Percentiles rank a stretch among this genome's conserved stretches.
Evolutionary conservation across 2,797 vertebrate species (phyloP).

Genomic region (Pogoniulus pusillus): DNA sequence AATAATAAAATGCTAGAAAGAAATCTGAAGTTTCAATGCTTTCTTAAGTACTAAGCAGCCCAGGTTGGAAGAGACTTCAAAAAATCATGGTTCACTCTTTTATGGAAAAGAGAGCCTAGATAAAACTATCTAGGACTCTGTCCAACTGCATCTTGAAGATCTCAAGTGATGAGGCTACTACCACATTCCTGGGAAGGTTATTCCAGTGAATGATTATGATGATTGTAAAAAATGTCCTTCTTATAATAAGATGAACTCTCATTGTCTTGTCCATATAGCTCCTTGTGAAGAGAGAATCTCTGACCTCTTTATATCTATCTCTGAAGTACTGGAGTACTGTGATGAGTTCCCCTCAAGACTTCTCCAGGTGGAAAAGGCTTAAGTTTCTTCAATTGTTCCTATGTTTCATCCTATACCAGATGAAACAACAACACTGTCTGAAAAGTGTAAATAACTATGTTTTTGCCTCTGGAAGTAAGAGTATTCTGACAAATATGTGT

Average conservation of each 20-base stretch:
- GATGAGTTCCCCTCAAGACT: background rate
- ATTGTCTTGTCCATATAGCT: background rate
- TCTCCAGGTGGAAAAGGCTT: background rate
- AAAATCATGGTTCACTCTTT: background rate
- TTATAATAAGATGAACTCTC: background rate
- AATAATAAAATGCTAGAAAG: background rate
- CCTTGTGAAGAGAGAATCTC: background rate
- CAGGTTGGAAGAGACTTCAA: background rate
- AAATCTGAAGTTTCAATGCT: background rate
- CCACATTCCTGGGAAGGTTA: background rate
- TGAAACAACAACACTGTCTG: background rate
- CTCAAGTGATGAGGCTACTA: background rate
- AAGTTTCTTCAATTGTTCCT: background rate
- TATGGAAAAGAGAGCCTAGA: background rate
- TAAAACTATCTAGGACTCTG: background rate
- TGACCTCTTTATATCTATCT: background rate
- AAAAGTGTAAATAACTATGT: background rate
- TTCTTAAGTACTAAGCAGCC: background rate
- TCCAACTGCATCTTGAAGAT: background rate
- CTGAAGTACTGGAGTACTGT: background rate
- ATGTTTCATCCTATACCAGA: background rate
- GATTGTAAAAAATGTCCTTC: background rate
- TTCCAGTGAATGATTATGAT: background rate
- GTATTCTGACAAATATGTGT: too few species aligned
- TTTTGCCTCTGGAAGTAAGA: background rate